These are phyloP conservation scores for Volucella bombylans DNA, from an alignment of 2,888 invertebrate species.

Conservation along the genomic window DNA sequence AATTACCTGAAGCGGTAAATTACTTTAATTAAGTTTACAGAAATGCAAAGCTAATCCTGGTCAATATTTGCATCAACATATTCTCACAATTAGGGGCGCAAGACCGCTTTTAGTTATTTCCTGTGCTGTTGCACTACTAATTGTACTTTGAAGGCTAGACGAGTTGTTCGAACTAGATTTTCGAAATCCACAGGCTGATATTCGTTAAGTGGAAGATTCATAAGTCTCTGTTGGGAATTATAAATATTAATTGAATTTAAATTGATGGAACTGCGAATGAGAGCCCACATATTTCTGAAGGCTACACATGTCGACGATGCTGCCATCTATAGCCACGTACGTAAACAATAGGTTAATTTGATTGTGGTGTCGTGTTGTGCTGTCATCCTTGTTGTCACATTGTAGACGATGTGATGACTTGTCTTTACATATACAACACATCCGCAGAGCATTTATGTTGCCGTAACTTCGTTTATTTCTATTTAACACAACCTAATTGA, in stretches of 20 bases:
- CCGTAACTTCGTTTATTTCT: constrained; percentile 68
- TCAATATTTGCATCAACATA: constrained; percentile 53
- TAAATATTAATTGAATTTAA: constrained; percentile 56
- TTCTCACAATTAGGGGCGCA: neutral
- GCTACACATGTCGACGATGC: too few relatives aligned
- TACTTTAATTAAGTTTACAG: constrained; percentile 64
- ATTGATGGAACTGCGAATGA: constrained; percentile 41
- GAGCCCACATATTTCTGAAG: neutral
- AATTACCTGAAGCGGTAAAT: constrained; percentile 70
- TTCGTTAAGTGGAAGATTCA: constrained; percentile 3
- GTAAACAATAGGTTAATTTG: constrained; percentile 57
- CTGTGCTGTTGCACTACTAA: constrained; percentile 2
- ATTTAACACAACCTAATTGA: constrained; percentile 68
- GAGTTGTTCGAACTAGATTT: neutral
- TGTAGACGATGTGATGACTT: constrained; percentile 11
- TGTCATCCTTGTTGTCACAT: constrained; percentile 15
- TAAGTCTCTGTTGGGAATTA: constrained; percentile 34
- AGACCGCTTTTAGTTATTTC: neutral
- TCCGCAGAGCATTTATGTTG: constrained; percentile 39
- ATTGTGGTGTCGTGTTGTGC: constrained; percentile 46
- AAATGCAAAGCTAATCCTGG: constrained; percentile 39
- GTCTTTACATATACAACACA: constrained; percentile 23
- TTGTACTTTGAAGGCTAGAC: constrained; percentile 18
- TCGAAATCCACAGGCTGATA: constrained; percentile 26
- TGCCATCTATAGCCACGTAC: constrained; percentile 28